phyloP scores from a whole-genome alignment of 2,113 vertebrate species.

The Penelope pileata region DNA sequence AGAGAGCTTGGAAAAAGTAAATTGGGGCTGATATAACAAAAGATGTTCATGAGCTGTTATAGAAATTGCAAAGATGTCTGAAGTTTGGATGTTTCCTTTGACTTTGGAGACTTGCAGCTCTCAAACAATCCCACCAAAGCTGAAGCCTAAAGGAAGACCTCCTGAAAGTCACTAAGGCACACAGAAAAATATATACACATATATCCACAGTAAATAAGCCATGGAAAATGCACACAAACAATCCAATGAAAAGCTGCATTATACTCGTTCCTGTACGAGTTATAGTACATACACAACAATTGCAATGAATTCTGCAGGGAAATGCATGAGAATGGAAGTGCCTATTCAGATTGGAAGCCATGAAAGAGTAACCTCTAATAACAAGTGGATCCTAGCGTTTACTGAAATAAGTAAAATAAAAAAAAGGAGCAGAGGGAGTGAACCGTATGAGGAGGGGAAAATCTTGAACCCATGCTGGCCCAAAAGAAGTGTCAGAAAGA shows the following conservation, averaged over 20 bases:
- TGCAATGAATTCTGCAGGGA: constrained; percentile 1
- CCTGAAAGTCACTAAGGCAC: not conserved
- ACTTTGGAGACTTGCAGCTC: not conserved
- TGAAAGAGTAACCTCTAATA: constrained; percentile 31
- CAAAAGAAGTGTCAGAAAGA: constrained; percentile 44
- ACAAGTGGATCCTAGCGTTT: constrained; percentile 43
- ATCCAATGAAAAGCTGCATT: not conserved
- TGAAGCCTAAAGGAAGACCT: not conserved
- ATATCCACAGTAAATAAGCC: not conserved
- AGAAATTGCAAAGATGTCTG: not conserved
- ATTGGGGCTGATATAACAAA: not conserved
- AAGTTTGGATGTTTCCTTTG: not conserved
- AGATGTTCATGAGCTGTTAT: not conserved
- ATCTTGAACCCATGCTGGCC: constrained; percentile 66
- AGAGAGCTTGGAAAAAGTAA: not conserved
- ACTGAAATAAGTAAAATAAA: constrained; percentile 51
- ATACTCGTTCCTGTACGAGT: constrained; percentile 9
- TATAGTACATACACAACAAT: not conserved
- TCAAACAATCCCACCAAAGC: not conserved
- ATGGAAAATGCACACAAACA: constrained; percentile 23
- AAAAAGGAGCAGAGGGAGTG: constrained; percentile 41
- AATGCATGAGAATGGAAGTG: constrained; percentile 30
- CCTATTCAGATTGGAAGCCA: constrained; percentile 38
- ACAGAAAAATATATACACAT: not conserved
- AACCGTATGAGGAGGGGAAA: constrained; percentile 44